Evolutionary conservation across 2,888 invertebrate genomes (phyloP).

Genomic region (Drosophila melanocephala): DNA sequence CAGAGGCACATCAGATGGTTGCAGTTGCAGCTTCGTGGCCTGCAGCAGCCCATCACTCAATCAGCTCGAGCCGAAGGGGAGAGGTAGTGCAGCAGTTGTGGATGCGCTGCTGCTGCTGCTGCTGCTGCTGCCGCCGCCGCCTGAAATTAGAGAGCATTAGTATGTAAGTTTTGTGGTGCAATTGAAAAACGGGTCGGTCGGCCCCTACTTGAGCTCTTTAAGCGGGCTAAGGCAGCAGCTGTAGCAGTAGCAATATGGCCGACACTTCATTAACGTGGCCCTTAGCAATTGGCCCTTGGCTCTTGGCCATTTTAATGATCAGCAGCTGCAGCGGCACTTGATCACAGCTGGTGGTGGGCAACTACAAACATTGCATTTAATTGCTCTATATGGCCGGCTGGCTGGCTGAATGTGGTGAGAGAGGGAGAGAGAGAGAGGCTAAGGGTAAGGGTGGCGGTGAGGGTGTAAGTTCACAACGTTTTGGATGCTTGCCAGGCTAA

Average conservation of each 20-base stretch:
- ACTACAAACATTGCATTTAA: conserved; percentile 54
- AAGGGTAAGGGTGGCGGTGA: neutral
- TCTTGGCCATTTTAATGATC: conserved; percentile 45
- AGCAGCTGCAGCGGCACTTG: conserved; percentile 40
- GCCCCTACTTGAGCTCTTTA: conserved; percentile 33
- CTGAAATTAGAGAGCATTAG: conserved; percentile 61
- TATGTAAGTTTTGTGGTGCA: conserved; percentile 52
- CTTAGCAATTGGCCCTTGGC: conserved; percentile 25
- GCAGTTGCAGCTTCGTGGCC: conserved; percentile 12
- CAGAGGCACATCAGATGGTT: conserved; percentile 15
- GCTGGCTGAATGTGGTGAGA: neutral
- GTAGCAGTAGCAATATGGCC: conserved; percentile 33
- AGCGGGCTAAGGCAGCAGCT: conserved; percentile 18
- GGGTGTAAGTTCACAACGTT: conserved; percentile 28
- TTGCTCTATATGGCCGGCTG: conserved; percentile 29
- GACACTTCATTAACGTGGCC: conserved; percentile 67
- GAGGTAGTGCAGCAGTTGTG: neutral
- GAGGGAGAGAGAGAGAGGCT: neutral
- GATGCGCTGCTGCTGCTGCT: neutral
- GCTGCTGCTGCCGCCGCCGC: conserved; percentile 5
- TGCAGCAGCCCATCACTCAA: conserved; percentile 52
- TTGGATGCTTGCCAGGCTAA: conserved; percentile 52
- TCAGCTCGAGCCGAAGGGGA: conserved; percentile 6
- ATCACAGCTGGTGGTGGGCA: conserved; percentile 45
- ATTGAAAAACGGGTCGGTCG: conserved; percentile 36